Evolutionary conservation across 2,888 invertebrate species (phyloP).

Genomic region (Allolobophora icterica): DNA sequence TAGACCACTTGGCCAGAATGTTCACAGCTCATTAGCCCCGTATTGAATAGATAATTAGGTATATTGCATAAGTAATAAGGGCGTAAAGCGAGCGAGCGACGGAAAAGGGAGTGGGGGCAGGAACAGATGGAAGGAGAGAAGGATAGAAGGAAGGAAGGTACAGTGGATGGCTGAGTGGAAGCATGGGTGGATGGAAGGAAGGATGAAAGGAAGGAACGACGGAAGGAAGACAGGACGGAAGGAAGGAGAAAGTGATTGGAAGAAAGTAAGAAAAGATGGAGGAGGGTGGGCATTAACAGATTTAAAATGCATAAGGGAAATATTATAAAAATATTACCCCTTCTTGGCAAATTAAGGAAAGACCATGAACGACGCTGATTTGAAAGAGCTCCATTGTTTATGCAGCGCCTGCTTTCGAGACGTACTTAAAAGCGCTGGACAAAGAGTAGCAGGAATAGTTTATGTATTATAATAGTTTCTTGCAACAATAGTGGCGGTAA

Average conservation of each 20-base stretch:
- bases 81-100: not conserved
- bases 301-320: too few species aligned
- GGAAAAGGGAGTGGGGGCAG: not conserved
- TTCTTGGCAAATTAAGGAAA: too few species aligned
- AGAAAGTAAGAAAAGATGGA: too few species aligned
- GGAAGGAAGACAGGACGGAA: too few species aligned
- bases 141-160: not conserved
- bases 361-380: too few species aligned
- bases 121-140: not conserved
- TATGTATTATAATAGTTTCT: too few species aligned
- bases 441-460: too few species aligned
- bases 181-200: not conserved
- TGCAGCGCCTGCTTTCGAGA: not conserved
- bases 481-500: too few species aligned
- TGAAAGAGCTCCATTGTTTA: not conserved
- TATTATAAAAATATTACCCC: too few species aligned
- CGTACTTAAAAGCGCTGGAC: not conserved
- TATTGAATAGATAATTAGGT: slow-evolving; percentile 22
- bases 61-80: not conserved
- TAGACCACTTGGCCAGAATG: not conserved
- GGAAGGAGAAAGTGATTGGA: too few species aligned
- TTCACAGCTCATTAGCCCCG: slow-evolving; percentile 21
- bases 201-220: not conserved
- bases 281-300: too few species aligned
- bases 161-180: not conserved